phyloP scores from a whole-genome alignment of 53 echinoderm and acorn worm species.

The Crossaster papposus region DNA sequence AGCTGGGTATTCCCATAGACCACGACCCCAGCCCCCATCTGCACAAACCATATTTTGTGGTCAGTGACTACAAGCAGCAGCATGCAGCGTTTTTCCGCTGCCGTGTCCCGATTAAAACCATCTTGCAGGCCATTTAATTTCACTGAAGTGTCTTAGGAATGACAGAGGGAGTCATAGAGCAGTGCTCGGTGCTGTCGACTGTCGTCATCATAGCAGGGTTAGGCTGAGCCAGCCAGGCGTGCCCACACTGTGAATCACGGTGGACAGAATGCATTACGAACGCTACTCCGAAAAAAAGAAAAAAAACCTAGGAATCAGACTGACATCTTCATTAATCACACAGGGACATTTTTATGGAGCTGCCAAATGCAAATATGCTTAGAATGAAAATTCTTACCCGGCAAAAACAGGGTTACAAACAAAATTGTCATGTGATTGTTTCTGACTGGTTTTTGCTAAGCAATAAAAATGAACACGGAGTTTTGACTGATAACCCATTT shows the following conservation, averaged over 20 bases:
- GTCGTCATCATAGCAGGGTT: background rate
- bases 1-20: constrained; percentile 9
- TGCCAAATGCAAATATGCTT: no score
- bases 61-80: background rate
- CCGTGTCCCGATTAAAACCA: background rate
- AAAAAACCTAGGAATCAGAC: background rate
- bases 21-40: background rate
- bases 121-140: constrained; percentile 18
- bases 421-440: no score
- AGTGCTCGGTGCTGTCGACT: background rate
- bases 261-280: constrained; percentile 53
- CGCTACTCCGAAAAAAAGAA: constrained; percentile 5
- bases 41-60: constrained; percentile 34
- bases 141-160: background rate
- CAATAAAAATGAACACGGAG: no score
- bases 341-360: no score
- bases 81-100: background rate
- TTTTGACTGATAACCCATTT: no score
- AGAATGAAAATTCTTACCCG: no score
- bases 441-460: no score
- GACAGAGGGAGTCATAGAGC: constrained; percentile 14
- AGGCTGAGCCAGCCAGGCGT: background rate
- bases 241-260: constrained; percentile 46
- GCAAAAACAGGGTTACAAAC: no score
- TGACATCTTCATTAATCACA: constrained; percentile 44